Conservation (phyloP, 2,113 vertebrate species). For the Aplodontia rufa region DNA sequence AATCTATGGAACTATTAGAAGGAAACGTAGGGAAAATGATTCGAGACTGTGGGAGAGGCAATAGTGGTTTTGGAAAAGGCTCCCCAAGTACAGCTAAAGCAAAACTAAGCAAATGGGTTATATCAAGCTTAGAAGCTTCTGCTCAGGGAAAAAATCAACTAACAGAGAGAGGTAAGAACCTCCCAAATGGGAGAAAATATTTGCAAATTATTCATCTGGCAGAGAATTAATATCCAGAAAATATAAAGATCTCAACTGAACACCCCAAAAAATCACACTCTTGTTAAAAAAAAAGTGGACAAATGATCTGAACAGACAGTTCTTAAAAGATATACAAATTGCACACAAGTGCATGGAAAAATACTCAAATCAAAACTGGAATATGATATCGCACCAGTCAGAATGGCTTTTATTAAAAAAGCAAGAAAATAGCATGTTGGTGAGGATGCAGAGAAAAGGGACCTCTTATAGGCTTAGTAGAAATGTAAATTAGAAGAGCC, state of each 20-base stretch:
- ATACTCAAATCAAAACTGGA: not conserved
- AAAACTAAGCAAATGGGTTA: not conserved
- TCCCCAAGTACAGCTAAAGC: not conserved
- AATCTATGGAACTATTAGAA: not conserved
- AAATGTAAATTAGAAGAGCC: no score
- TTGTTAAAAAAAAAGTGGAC: not conserved
- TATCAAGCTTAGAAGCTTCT: not conserved
- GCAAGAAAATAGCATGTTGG: not conserved
- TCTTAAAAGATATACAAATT: not conserved
- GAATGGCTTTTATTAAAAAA: not conserved
- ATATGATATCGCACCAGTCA: not conserved
- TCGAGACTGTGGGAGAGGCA: not conserved
- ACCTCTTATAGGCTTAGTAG: not conserved
- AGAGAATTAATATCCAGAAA: not conserved
- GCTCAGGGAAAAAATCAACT: not conserved
- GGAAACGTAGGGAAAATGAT: not conserved
- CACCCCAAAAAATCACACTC: not conserved
- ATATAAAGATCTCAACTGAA: not conserved
- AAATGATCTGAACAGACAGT: not conserved
- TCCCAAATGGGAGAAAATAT: not conserved
- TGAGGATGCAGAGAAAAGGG: not conserved
- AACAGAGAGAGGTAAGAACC: not conserved
- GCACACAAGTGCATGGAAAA: not conserved
- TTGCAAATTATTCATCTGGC: not conserved
- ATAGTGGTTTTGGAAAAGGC: no score